phyloP scores from a whole-genome alignment of 2,113 vertebrate genomes.

The Sarotherodon lohbergeri region DNA sequence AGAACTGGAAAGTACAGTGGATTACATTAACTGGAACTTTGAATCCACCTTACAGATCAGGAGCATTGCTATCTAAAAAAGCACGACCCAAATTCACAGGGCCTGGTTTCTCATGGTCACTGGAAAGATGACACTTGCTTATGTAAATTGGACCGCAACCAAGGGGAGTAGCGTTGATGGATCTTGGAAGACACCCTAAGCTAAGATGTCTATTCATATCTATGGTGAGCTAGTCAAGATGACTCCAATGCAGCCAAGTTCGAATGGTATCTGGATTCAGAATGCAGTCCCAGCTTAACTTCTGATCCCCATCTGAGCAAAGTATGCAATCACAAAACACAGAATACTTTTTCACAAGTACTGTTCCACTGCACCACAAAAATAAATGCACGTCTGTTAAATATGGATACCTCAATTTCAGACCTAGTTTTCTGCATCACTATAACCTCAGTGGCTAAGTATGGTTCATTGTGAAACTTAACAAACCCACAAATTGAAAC shows the following conservation, averaged over 20 bases:
- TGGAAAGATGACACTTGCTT: constrained; percentile 55
- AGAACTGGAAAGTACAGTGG: neutral
- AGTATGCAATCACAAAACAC: neutral
- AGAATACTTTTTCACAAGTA: neutral
- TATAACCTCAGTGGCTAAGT: neutral
- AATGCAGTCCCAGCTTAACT: neutral
- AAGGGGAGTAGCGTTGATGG: neutral
- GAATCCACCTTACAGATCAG: neutral
- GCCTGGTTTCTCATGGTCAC: neutral
- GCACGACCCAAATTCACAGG: constrained; percentile 1
- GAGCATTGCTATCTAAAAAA: neutral
- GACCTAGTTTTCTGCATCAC: neutral
- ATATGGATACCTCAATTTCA: neutral
- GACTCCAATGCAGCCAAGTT: neutral
- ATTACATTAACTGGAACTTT: neutral
- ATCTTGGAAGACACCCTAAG: neutral
- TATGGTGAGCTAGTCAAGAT: neutral
- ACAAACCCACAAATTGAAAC: neutral
- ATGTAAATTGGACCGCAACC: constrained; percentile 1
- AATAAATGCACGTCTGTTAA: neutral
- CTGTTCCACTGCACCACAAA: neutral
- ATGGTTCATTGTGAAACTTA: neutral
- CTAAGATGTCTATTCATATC: neutral
- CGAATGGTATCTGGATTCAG: neutral
- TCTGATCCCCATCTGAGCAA: neutral